A percentile compares a stretch with the other conserved stretches of the same genome.
Evolutionary conservation across 1,140 invertebrate species (phyloP).

Genomic region (Papilio glaucus): DNA sequence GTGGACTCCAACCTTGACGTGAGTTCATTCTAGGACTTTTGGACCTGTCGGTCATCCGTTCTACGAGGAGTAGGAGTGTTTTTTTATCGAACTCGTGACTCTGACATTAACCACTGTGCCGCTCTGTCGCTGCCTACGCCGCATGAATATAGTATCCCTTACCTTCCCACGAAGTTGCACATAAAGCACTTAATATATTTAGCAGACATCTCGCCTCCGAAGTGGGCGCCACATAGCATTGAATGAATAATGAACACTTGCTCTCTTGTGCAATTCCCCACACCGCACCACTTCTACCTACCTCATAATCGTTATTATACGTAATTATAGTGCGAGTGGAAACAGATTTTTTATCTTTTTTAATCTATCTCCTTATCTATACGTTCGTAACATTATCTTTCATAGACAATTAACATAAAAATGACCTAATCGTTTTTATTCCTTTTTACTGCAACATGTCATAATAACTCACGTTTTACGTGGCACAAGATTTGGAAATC

Average conservation of each 20-base stretch:
- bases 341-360: conserved; percentile 8
- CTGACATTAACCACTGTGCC: not conserved
- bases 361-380: conserved; percentile 12
- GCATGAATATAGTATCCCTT: not conserved
- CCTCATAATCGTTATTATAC: conserved; percentile 24
- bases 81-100: not conserved
- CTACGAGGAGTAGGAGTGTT: no score
- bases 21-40: no score
- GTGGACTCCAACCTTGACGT: no score
- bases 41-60: no score
- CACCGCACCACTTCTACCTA: not conserved
- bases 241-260: conserved; percentile 29
- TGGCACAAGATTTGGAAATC: no score
- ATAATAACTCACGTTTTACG: not conserved
- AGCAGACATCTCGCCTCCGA: conserved; percentile 27
- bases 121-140: conserved; percentile 1
- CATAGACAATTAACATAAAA: not conserved
- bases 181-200: conserved; percentile 31
- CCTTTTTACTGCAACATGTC: not conserved
- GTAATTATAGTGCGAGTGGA: conserved; percentile 25
- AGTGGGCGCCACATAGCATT: conserved; percentile 10
- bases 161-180: conserved; percentile 23
- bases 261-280: not conserved
- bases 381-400: not conserved
- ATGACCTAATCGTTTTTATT: not conserved